Conservation (phyloP, 1,140 invertebrate genomes). For the Drosophila subpulchrella region DNA sequence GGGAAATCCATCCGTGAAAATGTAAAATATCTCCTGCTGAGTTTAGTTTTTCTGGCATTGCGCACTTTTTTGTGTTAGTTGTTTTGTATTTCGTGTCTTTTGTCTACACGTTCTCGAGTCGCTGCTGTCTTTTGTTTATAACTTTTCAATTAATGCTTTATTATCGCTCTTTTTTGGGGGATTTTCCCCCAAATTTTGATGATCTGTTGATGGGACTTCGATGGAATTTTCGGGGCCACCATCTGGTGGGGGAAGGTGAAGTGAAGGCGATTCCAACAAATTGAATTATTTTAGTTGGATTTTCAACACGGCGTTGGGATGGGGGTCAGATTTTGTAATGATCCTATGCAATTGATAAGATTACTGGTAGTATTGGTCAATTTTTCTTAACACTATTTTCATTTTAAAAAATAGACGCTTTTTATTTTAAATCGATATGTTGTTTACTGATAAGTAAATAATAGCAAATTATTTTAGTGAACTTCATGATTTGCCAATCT, state of each 20-base stretch:
- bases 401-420: too few relatives aligned
- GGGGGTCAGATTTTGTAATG: too few relatives aligned
- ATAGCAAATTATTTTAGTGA: too few relatives aligned
- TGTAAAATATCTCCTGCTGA: constrained; percentile 68
- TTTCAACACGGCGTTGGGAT: constrained; percentile 23
- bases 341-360: background rate
- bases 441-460: too few relatives aligned
- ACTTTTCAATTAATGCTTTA: constrained; percentile 65
- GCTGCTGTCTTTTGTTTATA: constrained; percentile 56
- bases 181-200: constrained; percentile 34
- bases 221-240: constrained; percentile 36
- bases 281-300: constrained; percentile 46
- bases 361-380: background rate
- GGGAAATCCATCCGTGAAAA: constrained; percentile 69
- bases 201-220: constrained; percentile 58
- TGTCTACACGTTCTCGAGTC: constrained; percentile 25
- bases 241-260: constrained; percentile 33
- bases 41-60: constrained; percentile 53
- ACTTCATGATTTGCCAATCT: background rate
- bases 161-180: constrained; percentile 42
- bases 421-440: too few relatives aligned
- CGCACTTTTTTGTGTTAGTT: constrained; percentile 21
- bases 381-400: too few relatives aligned
- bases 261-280: constrained; percentile 30
- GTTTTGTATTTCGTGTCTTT: constrained; percentile 37